Base-by-base conservation (phyloP, 2,113 vertebrate species). In the Sialia sialis region DNA sequence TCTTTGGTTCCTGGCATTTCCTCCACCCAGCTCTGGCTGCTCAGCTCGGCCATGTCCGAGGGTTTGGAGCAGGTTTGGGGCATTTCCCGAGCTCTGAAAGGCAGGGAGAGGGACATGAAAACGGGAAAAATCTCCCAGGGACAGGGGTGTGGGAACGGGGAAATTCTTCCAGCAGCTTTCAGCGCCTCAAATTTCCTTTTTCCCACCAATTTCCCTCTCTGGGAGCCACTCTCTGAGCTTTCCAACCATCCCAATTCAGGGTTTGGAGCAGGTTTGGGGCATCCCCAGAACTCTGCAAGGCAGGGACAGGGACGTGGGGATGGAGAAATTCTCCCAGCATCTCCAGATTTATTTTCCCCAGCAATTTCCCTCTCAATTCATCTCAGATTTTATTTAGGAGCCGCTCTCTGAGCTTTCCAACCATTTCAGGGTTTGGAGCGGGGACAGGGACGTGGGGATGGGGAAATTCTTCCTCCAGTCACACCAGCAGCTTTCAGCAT, bases 1-100 rank as follows among this genome's bases (percentile, higher is more conserved):
- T 39, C 39, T 13, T 39, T 98, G 70, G 98, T 98, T 69, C 93
- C 97, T 55, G 98, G 87, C 1, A 97, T 93, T 49, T 98, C 98
- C 0, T 98, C 99, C 76, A 98, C 95, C 99, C 99, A 99, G 46
- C 97, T 94, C 7, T 98, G 98, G 34, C 98, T 96, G 94, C 98
- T 97, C 13, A 99, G 97, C 88, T 99, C 98, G 4, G 96, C 97
- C 97, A 99, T 96, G 66, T 98, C 98, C 38, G 97, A 97, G 60
- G 97, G 38, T 66, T 99, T 98, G 94, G 96, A 19, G 11, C 98
- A 98, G 7, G 94, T 95, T 94, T 99, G 99, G 96, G 98, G 98
- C 99, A 99, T 99, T 98, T 98, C 49, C 98, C 77, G 93, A 95
- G 85, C 96, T 94, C 98, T 99, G 94, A 36, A 89, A 89, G 32